phyloP scores from a whole-genome alignment of 2,113 vertebrate genomes.

The Nothoprocta pentlandii region DNA sequence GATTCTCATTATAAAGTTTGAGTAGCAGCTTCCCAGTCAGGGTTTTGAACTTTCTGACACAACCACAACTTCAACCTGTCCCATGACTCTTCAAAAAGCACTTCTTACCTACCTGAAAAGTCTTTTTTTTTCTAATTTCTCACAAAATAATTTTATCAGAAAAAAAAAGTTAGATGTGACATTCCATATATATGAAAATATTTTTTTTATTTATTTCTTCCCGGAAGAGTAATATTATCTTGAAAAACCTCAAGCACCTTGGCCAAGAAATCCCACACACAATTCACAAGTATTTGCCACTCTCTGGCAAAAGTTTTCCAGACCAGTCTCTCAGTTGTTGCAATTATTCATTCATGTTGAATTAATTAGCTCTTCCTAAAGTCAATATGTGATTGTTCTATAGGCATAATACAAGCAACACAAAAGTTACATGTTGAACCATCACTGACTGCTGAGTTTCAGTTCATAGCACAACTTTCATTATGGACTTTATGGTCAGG shows the following conservation, averaged over 20 bases:
- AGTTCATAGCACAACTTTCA: not conserved
- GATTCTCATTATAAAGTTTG: not conserved
- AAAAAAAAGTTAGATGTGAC: not conserved
- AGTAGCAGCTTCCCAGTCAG: not conserved
- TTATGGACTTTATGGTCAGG: not conserved
- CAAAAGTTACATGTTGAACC: not conserved
- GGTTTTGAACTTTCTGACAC: constrained; percentile 25
- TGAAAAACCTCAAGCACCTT: not conserved
- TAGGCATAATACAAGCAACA: not conserved
- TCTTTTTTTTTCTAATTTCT: not conserved
- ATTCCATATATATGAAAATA: not conserved
- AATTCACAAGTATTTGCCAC: not conserved
- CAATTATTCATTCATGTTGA: not conserved
- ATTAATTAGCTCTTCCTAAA: not conserved
- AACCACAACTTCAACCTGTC: not conserved
- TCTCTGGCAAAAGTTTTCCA: not conserved
- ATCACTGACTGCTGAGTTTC: not conserved
- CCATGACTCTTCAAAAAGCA: not conserved
- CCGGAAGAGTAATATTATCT: not conserved
- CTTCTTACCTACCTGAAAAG: not conserved
- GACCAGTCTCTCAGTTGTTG: not conserved
- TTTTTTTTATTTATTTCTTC: not conserved
- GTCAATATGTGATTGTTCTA: not conserved
- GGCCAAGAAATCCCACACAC: not conserved
- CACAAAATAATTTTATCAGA: not conserved